These are phyloP conservation scores for Caretta caretta DNA, from an alignment of 2,113 vertebrate genomes.

Conservation along the genomic window DNA sequence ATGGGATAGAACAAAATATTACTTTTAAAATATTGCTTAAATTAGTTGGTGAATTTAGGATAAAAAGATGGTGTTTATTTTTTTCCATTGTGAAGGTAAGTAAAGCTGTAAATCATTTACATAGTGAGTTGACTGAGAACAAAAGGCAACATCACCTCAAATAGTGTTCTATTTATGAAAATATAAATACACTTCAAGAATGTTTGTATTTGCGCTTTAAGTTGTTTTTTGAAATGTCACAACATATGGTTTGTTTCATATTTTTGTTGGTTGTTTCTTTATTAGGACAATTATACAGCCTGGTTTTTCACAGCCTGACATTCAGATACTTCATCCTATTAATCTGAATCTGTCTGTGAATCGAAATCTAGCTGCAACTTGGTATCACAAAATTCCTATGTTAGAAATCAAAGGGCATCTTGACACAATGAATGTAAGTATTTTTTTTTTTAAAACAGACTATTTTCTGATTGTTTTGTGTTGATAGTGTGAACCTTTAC, in stretches of 20 bases:
- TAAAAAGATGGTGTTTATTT: not conserved
- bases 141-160: not conserved
- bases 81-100: not conserved
- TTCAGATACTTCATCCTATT: slow-evolving; percentile 92
- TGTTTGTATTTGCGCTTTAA: not conserved
- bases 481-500: not conserved
- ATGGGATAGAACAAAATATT: not conserved
- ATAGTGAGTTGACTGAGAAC: not conserved
- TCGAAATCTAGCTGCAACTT: slow-evolving; percentile 90
- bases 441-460: not conserved
- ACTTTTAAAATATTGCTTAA: not conserved
- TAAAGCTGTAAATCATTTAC: not conserved
- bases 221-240: not conserved
- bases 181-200: not conserved
- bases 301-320: slow-evolving; percentile 75
- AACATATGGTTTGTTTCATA: not conserved
- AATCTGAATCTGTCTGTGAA: slow-evolving; percentile 89
- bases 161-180: not conserved
- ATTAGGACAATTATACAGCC: slow-evolving; percentile 80
- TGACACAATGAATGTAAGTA: slow-evolving; percentile 88
- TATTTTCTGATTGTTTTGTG: not conserved
- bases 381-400: slow-evolving; percentile 89
- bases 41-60: not conserved
- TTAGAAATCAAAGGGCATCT: slow-evolving; percentile 90
- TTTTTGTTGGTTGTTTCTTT: not conserved